Conservation (phyloP, 1,140 invertebrate genomes). For the Drosophila melanica region DNA sequence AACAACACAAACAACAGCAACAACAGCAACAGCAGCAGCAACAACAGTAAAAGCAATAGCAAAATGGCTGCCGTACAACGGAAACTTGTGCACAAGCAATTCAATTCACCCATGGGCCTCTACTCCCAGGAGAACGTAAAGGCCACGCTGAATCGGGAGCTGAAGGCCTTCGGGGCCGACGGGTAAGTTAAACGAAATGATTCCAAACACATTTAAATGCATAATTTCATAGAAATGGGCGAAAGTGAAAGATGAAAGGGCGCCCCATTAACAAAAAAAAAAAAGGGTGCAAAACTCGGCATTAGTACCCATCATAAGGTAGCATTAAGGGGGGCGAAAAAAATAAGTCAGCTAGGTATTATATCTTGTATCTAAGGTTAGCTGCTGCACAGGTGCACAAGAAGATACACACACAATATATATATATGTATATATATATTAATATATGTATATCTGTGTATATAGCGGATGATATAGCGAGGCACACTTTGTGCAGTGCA, state of each 20-base stretch:
- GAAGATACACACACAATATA: slow-evolving; percentile 51
- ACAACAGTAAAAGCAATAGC: slow-evolving; percentile 9
- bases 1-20: slow-evolving; percentile 21
- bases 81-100: slow-evolving; percentile 92
- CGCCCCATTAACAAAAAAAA: slow-evolving; percentile 30
- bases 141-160: slow-evolving; percentile 91
- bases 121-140: slow-evolving; percentile 93
- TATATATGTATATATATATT: slow-evolving; percentile 11
- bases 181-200: slow-evolving; percentile 87
- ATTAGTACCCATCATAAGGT: too few relatives aligned
- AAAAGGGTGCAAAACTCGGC: not conserved
- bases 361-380: slow-evolving; percentile 42
- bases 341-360: slow-evolving; percentile 12
- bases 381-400: slow-evolving; percentile 52
- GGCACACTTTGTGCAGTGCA: slow-evolving; percentile 65
- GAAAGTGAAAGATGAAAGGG: slow-evolving; percentile 58
- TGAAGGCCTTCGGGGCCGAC: slow-evolving; percentile 90
- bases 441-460: slow-evolving; percentile 5
- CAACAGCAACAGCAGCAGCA: slow-evolving; percentile 13
- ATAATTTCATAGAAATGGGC: slow-evolving; percentile 70
- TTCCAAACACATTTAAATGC: slow-evolving; percentile 75
- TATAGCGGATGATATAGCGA: slow-evolving; percentile 40
- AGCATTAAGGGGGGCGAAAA: not conserved
- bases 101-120: slow-evolving; percentile 94
- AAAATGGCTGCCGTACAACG: slow-evolving; percentile 86